A percentile compares a stretch with the other conserved stretches of the same genome.
phyloP scores from a whole-genome alignment of 2,797 vertebrate genomes.

The Acanthopagrus latus region DNA sequence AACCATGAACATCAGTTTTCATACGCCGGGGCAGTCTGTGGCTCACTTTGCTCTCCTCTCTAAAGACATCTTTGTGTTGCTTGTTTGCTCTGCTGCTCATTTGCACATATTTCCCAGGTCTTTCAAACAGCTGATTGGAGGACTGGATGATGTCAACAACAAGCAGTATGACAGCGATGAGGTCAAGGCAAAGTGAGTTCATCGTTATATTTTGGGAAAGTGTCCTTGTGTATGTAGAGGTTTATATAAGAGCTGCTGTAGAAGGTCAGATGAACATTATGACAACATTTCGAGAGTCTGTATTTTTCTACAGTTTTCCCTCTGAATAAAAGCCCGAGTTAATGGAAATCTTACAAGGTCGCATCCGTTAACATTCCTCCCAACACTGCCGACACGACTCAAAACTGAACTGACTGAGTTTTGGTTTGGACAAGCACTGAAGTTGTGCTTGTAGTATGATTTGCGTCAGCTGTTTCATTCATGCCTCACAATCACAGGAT shows the following conservation, averaged over 20 bases:
- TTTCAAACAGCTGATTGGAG: constrained; percentile 83
- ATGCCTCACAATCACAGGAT: too few species aligned
- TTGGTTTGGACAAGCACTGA: not conserved
- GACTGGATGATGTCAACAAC: constrained; percentile 73
- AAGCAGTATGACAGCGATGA: constrained; percentile 72
- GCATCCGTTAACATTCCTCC: too few species aligned
- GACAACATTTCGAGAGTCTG: too few species aligned
- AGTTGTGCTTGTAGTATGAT: too few species aligned
- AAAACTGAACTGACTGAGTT: not conserved
- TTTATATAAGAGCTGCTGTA: not conserved
- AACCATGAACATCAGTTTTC: not conserved
- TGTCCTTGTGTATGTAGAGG: not conserved
- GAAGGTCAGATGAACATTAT: not conserved
- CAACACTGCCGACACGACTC: not conserved
- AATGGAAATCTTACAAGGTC: not conserved
- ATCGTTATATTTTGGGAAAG: too few species aligned
- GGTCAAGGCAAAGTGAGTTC: constrained; percentile 73
- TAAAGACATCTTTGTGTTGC: constrained; percentile 6
- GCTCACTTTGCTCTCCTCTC: not conserved
- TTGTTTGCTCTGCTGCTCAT: not conserved
- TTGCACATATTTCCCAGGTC: constrained; percentile 49
- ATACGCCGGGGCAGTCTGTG: not conserved
- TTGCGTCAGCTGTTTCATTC: too few species aligned
- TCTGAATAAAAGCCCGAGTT: not conserved
- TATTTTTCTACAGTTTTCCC: too few species aligned